Evolutionary conservation across 2,113 vertebrate species (phyloP).

Genomic region (Trichechus manatus): DNA sequence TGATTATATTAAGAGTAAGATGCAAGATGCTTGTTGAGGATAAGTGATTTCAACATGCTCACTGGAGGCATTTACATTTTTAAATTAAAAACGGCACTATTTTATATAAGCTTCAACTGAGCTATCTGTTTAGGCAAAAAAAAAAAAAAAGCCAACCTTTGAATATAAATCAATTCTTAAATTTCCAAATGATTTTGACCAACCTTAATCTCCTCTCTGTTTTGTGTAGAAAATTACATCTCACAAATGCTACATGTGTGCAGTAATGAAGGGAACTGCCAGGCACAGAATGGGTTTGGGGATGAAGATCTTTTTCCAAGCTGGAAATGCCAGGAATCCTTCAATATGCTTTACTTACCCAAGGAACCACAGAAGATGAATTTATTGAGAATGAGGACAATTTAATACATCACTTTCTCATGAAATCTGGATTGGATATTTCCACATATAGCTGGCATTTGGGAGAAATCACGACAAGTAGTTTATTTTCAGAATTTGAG

Average conservation of each 20-base stretch:
- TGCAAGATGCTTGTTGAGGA: not conserved
- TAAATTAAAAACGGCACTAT: not conserved
- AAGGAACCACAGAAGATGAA: not conserved
- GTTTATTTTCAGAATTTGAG: not conserved
- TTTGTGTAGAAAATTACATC: not conserved
- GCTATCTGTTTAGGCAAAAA: not conserved
- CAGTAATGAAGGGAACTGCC: not conserved
- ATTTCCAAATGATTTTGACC: not conserved
- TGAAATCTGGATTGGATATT: not conserved
- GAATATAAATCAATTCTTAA: not conserved
- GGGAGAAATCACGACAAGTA: not conserved
- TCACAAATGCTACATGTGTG: rapidly evolving
- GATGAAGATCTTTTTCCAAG: not conserved
- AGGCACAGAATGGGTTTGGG: not conserved
- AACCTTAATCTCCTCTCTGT: not conserved
- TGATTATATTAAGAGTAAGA: not conserved
- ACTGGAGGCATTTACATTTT: not conserved
- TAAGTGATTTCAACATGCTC: not conserved
- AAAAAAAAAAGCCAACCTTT: not conserved
- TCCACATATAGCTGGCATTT: not conserved
- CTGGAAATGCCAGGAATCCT: not conserved
- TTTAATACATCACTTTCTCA: not conserved
- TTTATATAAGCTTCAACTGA: not conserved
- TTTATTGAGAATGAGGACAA: not conserved
- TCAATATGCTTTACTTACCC: not conserved